phyloP scores from a whole-genome alignment of 2,797 vertebrate genomes.

The Sebastes steindachneri region DNA sequence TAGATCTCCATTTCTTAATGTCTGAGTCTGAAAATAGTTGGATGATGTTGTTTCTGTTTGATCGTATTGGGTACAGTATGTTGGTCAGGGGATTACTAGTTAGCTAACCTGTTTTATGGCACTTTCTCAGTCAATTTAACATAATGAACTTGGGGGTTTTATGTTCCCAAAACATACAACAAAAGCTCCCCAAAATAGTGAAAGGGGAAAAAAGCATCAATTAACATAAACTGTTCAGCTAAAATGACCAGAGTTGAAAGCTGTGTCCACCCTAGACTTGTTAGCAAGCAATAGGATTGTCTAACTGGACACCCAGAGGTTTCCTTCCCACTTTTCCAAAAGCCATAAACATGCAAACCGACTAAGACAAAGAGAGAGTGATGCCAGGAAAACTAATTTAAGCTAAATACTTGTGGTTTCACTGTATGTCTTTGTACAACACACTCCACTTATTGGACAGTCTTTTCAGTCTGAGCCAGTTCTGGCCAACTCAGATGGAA shows the following conservation, averaged over 20 bases:
- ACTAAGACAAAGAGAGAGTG: not conserved
- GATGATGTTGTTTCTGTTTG: too few species aligned
- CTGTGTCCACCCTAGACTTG: too few species aligned
- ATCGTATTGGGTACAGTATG: too few species aligned
- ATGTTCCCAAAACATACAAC: not conserved
- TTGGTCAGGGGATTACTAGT: not conserved
- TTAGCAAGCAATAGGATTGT: not conserved
- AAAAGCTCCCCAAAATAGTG: not conserved
- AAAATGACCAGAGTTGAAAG: too few species aligned
- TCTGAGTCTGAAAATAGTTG: too few species aligned
- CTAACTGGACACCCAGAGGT: not conserved
- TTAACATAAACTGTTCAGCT: not conserved
- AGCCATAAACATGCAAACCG: conserved; percentile 3
- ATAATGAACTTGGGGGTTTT: not conserved
- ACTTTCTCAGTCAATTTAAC: not conserved
- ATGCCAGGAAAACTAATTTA: conserved; percentile 34
- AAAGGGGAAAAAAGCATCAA: not conserved
- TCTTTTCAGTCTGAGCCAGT: not conserved
- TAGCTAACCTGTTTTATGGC: not conserved
- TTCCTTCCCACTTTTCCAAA: not conserved
- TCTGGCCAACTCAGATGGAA: conserved; percentile 10
- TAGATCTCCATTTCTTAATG: too few species aligned
- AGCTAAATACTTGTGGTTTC: not conserved
- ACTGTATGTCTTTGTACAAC: not conserved
- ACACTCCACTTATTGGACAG: not conserved